Evolutionary conservation across 2,113 vertebrate genomes (phyloP), one percentile per base, ranked within the genome.

Genomic region (Ivindomyrus marchei): DNA sequence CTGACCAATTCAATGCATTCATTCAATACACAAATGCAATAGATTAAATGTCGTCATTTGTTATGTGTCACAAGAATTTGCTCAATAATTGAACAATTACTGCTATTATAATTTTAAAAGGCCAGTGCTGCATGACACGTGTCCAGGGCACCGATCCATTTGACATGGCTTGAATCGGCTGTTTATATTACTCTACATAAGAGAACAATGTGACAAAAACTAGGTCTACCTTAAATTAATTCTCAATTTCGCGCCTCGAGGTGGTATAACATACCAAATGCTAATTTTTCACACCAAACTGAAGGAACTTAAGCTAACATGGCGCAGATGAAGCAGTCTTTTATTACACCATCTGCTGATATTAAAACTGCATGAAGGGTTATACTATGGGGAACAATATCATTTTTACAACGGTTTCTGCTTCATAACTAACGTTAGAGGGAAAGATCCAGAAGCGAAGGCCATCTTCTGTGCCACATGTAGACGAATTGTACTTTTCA

Each of bases 281-380:
- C 58, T 88, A 74, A 45, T n/a, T 88, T 58, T 88, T 66, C 36
- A 50, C 88, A 89, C 66, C 62, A 17, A 50, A 56, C 70, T 19
- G 88, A 80, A 62, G 66, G 88, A 46, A 77, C 45, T 89, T 89
- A 49, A 80, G 27, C n/a, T 50, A 89, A 80, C 45, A 89, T 49
- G 88, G 50, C 52, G 52, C 24, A 62, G n/a, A 74, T 80, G 50
- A 89, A 84, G 47, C 46, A 42, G 36, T 89, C 27, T 83, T 89
- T 89, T 89, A 89, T 89, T 89, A 83, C 70, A 83, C 88, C 88
- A 89, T 89, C 88, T 89, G 88, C n/a, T 89, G 47, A 50, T 52
- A 80, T 89, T 80, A 84, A 77, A 52, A 80, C 88, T 83, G 27
- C 88, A 89, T 83, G 66, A 52, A 52, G 70, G 88, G 27, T 74